Evolutionary conservation across 2,888 invertebrate genomes (phyloP).

Genomic region (Xiphydria camelus): DNA sequence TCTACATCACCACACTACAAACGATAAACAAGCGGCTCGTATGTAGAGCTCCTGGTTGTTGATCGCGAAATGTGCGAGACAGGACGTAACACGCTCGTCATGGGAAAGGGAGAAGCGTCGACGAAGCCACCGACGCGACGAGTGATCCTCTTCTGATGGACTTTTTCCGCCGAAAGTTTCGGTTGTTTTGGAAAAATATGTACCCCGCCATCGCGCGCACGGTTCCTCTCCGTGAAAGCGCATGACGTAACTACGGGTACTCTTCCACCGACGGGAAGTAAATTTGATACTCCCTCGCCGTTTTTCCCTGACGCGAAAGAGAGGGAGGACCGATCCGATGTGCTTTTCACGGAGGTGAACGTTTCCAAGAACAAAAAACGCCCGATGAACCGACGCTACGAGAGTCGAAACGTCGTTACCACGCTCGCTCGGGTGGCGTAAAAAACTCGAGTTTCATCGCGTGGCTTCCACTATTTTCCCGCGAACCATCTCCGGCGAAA

Average conservation of each 20-base stretch:
- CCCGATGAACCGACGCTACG: neutral
- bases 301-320: neutral
- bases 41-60: neutral
- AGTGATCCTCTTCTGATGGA: no score
- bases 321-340: neutral
- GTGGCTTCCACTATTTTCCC: no score
- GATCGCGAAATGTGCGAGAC: neutral
- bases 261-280: neutral
- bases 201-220: no score
- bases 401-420: neutral
- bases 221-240: no score
- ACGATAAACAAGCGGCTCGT: neutral
- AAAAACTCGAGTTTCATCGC: neutral
- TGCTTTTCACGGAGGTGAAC: neutral
- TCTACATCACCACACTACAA: neutral
- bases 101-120: no score
- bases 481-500: no score
- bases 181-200: no score
- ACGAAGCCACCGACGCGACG: no score
- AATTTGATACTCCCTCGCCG: neutral
- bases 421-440: neutral
- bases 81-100: no score
- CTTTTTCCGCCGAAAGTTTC: no score
- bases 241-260: neutral
- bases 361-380: neutral